Conservation (phyloP, 2,888 invertebrate genomes). For the Adelognathus sp. region DNA sequence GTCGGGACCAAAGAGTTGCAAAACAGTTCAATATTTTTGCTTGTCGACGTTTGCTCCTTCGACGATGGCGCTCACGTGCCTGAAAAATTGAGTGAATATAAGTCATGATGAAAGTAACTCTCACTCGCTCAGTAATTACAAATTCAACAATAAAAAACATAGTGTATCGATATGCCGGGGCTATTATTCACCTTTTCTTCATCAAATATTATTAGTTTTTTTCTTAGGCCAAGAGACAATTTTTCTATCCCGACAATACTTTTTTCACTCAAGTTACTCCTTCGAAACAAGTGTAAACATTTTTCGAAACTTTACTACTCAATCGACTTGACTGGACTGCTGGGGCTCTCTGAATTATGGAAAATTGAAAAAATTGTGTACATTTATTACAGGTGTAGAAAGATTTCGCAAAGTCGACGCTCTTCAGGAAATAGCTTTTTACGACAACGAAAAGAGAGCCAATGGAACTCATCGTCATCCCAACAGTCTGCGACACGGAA, state of each 20-base stretch:
- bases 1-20: conserved; percentile 51
- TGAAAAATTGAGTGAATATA: conserved; percentile 64
- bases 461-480: conserved; percentile 54
- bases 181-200: too few relatives aligned
- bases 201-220: too few relatives aligned
- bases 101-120: too few relatives aligned
- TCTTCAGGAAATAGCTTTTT: conserved; percentile 63
- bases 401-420: conserved; percentile 65
- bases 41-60: conserved; percentile 59
- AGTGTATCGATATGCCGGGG: too few relatives aligned
- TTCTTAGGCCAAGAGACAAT: too few relatives aligned
- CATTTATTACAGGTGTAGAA: conserved; percentile 58
- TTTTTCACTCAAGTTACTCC: too few relatives aligned
- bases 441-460: conserved; percentile 11
- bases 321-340: too few relatives aligned
- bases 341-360: too few relatives aligned
- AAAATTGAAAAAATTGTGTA: background rate
- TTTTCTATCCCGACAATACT: too few relatives aligned
- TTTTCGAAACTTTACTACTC: too few relatives aligned
- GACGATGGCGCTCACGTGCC: conserved; percentile 68
- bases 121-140: too few relatives aligned
- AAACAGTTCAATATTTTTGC: conserved; percentile 62
- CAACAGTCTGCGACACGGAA: conserved; percentile 48
- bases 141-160: too few relatives aligned
- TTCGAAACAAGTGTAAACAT: background rate